Percentiles rank a stretch among this genome's conserved stretches.
These are phyloP conservation scores for Scylla paramamosain DNA, from an alignment of 1,140 invertebrate species.

Conservation along the genomic window DNA sequence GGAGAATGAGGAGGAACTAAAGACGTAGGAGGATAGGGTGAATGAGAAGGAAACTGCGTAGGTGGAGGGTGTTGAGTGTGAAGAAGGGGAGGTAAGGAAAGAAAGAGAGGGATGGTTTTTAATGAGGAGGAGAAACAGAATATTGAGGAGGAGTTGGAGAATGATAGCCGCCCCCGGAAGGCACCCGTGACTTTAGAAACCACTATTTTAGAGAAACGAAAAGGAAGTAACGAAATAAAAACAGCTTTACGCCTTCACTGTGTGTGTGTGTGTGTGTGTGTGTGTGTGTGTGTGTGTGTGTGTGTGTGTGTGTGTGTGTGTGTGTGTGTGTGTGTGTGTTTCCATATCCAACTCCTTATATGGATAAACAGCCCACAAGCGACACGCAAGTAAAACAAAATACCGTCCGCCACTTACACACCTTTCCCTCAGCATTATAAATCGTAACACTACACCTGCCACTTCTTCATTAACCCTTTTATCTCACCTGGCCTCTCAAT, in stretches of 20 bases:
- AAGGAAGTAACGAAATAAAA: background rate
- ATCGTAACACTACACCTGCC: too few species aligned
- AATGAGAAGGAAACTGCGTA: background rate
- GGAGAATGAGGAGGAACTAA: background rate
- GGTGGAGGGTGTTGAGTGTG: background rate
- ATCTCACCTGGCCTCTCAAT: too few species aligned
- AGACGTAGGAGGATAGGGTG: background rate
- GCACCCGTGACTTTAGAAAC: background rate
- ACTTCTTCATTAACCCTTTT: too few species aligned
- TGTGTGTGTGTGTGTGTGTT: background rate
- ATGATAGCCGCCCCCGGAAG: too few species aligned
- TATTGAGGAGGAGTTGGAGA: background rate
- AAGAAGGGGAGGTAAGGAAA: background rate
- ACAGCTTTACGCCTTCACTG: background rate
- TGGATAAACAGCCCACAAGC: too few species aligned
- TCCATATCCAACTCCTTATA: too few species aligned
- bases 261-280: constrained; percentile 29
- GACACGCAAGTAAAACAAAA: too few species aligned
- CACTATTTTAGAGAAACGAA: background rate
- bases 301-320: constrained; percentile 28
- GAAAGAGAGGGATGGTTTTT: too few species aligned
- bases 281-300: constrained; percentile 36
- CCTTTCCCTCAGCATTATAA: too few species aligned
- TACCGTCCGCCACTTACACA: too few species aligned
- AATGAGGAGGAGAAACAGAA: background rate